Conservation (phyloP, 2,888 invertebrate genomes). For the Danaus chrysippus region DNA sequence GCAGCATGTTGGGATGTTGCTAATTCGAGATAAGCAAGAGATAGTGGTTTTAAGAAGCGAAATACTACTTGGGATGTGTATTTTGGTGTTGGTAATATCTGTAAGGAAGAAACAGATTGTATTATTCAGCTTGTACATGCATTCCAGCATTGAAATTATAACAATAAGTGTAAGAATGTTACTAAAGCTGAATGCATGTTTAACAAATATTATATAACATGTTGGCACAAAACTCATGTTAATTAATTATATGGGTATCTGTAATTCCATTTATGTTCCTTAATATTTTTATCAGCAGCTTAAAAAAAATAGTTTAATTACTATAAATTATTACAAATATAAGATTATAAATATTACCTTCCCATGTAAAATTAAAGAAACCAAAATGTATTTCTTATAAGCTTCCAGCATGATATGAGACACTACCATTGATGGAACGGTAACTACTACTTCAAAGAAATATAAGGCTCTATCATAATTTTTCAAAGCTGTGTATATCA, state of each 20-base stretch:
- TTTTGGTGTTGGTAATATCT: slow-evolving; percentile 87
- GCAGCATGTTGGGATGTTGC: slow-evolving; percentile 89
- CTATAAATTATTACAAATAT: not conserved
- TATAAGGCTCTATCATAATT: slow-evolving; percentile 95
- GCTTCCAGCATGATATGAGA: slow-evolving; percentile 98
- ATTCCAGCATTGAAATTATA: too few species aligned
- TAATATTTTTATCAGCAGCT: too few species aligned
- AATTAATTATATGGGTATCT: too few species aligned
- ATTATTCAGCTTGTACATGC: not conserved
- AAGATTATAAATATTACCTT: slow-evolving; percentile 79
- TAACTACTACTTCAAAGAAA: slow-evolving; percentile 97
- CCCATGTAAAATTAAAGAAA: slow-evolving; percentile 94
- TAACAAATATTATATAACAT: too few species aligned
- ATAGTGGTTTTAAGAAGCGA: slow-evolving; percentile 90
- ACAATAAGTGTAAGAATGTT: too few species aligned
- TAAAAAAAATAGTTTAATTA: too few species aligned
- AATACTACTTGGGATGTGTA: slow-evolving; percentile 94
- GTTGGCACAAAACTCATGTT: too few species aligned
- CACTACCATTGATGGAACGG: slow-evolving; percentile 95
- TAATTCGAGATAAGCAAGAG: slow-evolving; percentile 93
- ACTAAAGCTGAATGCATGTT: too few species aligned
- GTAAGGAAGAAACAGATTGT: slow-evolving; percentile 29
- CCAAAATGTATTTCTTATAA: slow-evolving; percentile 96
- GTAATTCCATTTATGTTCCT: too few species aligned
- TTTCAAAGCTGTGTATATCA: slow-evolving; percentile 96